Percentiles rank a stretch among this genome's conserved stretches.
These are phyloP conservation scores for Artemia sinica DNA, from an alignment of 2,888 invertebrate genomes.

Conservation along the genomic window DNA sequence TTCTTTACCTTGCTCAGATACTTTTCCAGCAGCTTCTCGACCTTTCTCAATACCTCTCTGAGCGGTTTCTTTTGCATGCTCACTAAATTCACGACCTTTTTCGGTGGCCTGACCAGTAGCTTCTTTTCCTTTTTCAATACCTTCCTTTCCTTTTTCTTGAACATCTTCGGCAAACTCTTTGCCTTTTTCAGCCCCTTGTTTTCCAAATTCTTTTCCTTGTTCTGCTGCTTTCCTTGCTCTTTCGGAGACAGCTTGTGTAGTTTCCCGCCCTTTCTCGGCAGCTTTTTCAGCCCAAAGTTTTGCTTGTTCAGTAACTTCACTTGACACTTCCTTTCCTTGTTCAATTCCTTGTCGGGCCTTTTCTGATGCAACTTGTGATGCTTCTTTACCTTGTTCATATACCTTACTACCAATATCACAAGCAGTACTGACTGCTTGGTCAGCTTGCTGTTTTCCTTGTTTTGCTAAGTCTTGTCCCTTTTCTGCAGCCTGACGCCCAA, in stretches of 20 bases:
- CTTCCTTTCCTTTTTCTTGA: not conserved
- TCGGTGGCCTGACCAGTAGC: not conserved
- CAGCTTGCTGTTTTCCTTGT: not conserved
- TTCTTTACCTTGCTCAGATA: not conserved
- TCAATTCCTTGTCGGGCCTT: conserved; percentile 3
- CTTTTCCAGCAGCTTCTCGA: not conserved
- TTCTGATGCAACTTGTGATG: not conserved
- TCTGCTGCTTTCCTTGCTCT: not conserved
- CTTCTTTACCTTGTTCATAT: not conserved
- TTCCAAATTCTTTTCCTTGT: not conserved
- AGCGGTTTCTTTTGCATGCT: not conserved
- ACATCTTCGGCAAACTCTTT: not conserved
- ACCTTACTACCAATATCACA: not conserved
- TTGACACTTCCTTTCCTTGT: not conserved
- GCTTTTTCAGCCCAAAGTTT: not conserved
- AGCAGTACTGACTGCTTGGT: not conserved
- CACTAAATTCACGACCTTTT: not conserved
- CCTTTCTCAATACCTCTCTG: conserved; percentile 1
- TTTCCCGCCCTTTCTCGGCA: not conserved
- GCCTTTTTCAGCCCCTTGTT: not conserved
- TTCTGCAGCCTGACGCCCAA: not conserved
- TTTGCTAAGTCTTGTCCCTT: conserved; percentile 1
- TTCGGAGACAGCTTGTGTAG: not conserved
- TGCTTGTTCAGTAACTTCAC: not conserved
- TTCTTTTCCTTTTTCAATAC: not conserved